A percentile compares a stretch with the other conserved stretches of the same genome.
phyloP scores from a whole-genome alignment of 1,140 invertebrate genomes.

The Oedothorax gibbosus region DNA sequence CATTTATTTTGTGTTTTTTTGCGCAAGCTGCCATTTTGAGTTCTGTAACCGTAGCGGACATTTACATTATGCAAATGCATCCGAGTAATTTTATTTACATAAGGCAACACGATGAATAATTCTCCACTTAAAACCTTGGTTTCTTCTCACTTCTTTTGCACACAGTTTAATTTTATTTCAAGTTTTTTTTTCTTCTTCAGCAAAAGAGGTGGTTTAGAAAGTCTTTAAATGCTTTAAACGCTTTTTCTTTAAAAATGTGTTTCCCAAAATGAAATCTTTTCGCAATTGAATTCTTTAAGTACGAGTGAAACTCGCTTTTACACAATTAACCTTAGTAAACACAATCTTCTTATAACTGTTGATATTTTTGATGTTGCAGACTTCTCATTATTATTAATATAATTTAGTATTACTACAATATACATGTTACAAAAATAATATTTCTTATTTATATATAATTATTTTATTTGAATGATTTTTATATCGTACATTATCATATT shows the following conservation, averaged over 20 bases:
- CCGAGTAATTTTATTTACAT: slow-evolving; percentile 59
- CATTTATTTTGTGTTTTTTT: slow-evolving; percentile 49
- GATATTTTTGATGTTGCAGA: no score
- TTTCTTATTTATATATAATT: no score
- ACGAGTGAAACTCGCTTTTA: slow-evolving; percentile 26
- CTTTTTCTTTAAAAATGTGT: slow-evolving; percentile 41
- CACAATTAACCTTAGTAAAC: neutral
- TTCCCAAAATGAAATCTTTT: slow-evolving; percentile 44
- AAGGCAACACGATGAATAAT: slow-evolving; percentile 55
- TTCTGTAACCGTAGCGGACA: slow-evolving; percentile 30
- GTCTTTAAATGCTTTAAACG: slow-evolving; percentile 48
- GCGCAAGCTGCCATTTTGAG: slow-evolving; percentile 48
- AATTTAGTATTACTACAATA: no score
- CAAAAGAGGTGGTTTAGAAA: slow-evolving; percentile 28
- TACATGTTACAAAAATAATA: no score
- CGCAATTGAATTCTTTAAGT: slow-evolving; percentile 53
- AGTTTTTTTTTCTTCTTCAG: slow-evolving; percentile 33
- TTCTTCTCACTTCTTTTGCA: slow-evolving; percentile 23
- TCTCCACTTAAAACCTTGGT: slow-evolving; percentile 51
- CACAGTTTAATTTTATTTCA: slow-evolving; percentile 48
- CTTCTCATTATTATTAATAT: no score
- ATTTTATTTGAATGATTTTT: no score
- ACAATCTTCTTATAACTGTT: no score
- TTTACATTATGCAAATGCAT: slow-evolving; percentile 56
- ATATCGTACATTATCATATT: no score